Evolutionary conservation across 2,888 invertebrate genomes (phyloP).

Genomic region (Phaonia tiefii): DNA sequence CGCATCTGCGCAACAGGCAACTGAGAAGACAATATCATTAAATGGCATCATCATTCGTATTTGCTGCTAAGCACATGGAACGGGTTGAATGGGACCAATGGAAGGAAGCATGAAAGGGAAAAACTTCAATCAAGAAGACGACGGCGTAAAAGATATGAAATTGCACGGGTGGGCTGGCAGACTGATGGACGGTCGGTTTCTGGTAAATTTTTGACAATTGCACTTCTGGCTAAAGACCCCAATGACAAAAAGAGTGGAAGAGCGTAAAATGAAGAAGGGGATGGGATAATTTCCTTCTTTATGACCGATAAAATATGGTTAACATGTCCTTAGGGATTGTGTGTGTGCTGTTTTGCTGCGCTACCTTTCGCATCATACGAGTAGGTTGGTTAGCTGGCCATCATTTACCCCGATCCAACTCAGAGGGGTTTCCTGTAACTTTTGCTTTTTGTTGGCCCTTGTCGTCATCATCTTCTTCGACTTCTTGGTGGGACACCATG

Average conservation of each 20-base stretch:
- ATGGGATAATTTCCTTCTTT: constrained; percentile 17
- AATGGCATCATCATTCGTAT: constrained; percentile 56
- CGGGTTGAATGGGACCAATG: no score
- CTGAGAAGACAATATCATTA: constrained; percentile 61
- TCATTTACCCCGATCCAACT: constrained; percentile 32
- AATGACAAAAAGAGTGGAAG: not conserved
- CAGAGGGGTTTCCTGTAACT: constrained; percentile 64
- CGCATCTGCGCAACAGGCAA: constrained; percentile 48
- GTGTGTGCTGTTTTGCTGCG: constrained; percentile 16
- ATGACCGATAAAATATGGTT: constrained; percentile 51
- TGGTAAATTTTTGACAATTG: constrained; percentile 62
- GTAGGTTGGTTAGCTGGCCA: constrained; percentile 5
- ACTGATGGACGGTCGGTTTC: no score
- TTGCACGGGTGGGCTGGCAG: constrained; percentile 61
- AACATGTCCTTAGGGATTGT: constrained; percentile 65
- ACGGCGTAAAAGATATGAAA: constrained; percentile 37
- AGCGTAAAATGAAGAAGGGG: constrained; percentile 34
- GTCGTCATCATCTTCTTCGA: not conserved
- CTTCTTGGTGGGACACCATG: not conserved
- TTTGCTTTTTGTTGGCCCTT: constrained; percentile 9
- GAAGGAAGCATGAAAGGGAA: no score
- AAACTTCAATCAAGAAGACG: not conserved
- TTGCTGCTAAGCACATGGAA: not conserved
- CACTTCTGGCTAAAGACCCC: constrained; percentile 20
- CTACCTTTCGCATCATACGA: not conserved